Conservation (phyloP, 2,888 invertebrate genomes). For the Gerosis bhagava region DNA sequence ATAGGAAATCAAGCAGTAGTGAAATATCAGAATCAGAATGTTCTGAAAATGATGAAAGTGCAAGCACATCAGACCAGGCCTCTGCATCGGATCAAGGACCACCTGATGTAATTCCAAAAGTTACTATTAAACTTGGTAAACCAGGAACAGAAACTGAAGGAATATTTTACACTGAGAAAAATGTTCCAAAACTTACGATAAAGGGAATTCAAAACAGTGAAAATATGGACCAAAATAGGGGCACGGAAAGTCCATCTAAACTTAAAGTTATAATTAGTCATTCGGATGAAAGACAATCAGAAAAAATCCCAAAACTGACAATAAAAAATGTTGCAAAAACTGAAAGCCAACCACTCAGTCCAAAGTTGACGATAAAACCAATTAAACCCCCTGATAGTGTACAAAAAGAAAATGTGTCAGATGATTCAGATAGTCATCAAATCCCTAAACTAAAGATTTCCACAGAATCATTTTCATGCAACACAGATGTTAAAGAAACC, state of each 20-base stretch:
- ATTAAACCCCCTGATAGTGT: slow-evolving; percentile 58
- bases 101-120: slow-evolving; percentile 67
- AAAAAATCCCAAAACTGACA: slow-evolving; percentile 72
- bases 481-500: slow-evolving; percentile 56
- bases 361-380: slow-evolving; percentile 77
- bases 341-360: slow-evolving; percentile 66
- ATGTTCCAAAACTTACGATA: slow-evolving; percentile 70
- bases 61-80: slow-evolving; percentile 69
- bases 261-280: slow-evolving; percentile 66
- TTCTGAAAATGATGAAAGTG: slow-evolving; percentile 79
- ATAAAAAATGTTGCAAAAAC: slow-evolving; percentile 67
- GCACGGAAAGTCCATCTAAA: slow-evolving; percentile 52
- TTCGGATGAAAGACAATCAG: slow-evolving; percentile 56
- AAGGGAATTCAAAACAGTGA: slow-evolving; percentile 65
- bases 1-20: slow-evolving; percentile 76
- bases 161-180: slow-evolving; percentile 69
- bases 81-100: slow-evolving; percentile 68
- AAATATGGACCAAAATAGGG: slow-evolving; percentile 46
- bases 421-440: slow-evolving; percentile 37
- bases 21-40: slow-evolving; percentile 79
- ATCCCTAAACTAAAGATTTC: slow-evolving; percentile 48
- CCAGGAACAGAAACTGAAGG: slow-evolving; percentile 71
- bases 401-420: slow-evolving; percentile 43
- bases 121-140: slow-evolving; percentile 73
- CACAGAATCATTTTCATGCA: slow-evolving; percentile 49